Percentiles rank a stretch among this genome's conserved stretches.
Conservation (phyloP, 2,888 invertebrate genomes). For the Melieria omissa region DNA sequence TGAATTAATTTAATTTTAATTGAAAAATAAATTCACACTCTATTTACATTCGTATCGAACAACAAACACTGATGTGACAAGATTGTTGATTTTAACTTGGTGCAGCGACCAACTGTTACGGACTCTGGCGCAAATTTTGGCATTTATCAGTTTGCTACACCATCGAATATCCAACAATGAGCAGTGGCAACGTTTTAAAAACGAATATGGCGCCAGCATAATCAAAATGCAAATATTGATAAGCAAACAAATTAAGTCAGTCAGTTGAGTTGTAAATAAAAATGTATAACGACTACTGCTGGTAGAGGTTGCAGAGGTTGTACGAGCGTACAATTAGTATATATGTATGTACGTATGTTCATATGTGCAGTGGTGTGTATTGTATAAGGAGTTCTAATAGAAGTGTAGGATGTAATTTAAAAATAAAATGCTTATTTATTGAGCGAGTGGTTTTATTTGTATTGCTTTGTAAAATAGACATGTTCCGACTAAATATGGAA, state of each 20-base stretch:
- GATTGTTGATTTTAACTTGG: no score
- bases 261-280: conserved; percentile 5
- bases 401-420: no score
- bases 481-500: no score
- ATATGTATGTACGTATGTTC: not conserved
- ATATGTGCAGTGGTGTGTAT: not conserved
- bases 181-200: not conserved
- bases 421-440: no score
- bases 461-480: no score
- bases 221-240: conserved; percentile 22
- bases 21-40: conserved; percentile 36
- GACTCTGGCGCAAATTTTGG: no score
- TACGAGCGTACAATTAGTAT: not conserved
- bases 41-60: conserved; percentile 38
- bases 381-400: not conserved
- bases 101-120: no score
- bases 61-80: not conserved
- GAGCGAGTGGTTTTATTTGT: no score
- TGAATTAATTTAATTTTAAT: conserved; percentile 38
- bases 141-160: not conserved
- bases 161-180: not conserved
- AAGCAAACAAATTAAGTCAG: conserved; percentile 12
- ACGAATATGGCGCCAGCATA: conserved; percentile 29
- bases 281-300: not conserved
- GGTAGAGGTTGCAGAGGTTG: not conserved